Evolutionary conservation across 1,140 invertebrate genomes (phyloP).

Genomic region (Penaeus japonicus): DNA sequence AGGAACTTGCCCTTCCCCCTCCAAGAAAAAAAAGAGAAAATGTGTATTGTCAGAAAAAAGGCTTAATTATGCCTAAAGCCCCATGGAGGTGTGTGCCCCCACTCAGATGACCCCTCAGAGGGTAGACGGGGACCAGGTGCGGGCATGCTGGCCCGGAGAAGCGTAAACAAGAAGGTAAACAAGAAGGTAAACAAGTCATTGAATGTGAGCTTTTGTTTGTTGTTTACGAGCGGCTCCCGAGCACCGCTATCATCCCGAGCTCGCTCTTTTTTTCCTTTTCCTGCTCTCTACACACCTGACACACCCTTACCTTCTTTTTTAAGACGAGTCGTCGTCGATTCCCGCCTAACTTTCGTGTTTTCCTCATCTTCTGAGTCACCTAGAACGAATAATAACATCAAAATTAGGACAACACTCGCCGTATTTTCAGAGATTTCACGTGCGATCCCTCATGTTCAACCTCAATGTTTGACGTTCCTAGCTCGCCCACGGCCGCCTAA

Average conservation of each 20-base stretch:
- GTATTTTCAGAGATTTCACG: slow-evolving; percentile 52
- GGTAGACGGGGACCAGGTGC: no score
- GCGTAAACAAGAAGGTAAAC: no score
- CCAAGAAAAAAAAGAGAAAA: no score
- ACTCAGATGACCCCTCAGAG: no score
- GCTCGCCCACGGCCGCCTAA: background rate
- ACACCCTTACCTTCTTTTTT: slow-evolving; percentile 52
- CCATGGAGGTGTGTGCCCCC: no score
- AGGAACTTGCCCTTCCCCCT: no score
- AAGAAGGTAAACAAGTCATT: background rate
- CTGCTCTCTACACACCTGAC: slow-evolving; percentile 37
- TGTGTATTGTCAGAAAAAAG: no score
- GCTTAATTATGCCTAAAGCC: no score
- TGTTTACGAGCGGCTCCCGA: slow-evolving; percentile 42
- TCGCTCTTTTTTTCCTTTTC: slow-evolving; percentile 22
- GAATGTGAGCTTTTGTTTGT: slow-evolving; percentile 30
- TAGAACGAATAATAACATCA: slow-evolving; percentile 51
- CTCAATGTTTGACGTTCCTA: slow-evolving; percentile 17
- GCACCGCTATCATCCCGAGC: background rate
- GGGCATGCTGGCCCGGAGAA: no score
- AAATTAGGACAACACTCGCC: slow-evolving; percentile 46
- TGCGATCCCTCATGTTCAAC: slow-evolving; percentile 44
- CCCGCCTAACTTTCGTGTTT: slow-evolving; percentile 42
- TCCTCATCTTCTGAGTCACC: slow-evolving; percentile 54
- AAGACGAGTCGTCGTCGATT: slow-evolving; percentile 52